Evolutionary conservation across 2,113 vertebrate genomes (phyloP), one percentile per base, ranked within the genome.

Genomic region (Procavia capensis): DNA sequence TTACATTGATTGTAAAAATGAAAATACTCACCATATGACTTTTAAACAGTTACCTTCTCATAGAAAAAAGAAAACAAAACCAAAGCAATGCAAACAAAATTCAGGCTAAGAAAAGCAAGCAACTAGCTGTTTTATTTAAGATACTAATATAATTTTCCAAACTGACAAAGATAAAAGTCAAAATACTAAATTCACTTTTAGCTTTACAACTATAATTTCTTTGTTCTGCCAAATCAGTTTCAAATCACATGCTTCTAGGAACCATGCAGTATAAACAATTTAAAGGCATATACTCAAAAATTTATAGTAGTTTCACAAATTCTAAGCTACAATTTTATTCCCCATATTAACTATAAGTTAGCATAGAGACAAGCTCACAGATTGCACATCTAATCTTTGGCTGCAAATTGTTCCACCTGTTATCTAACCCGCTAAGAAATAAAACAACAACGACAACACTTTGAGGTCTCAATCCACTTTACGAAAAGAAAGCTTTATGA

Each of bases 281-380:
- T 93, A 94, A 96, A 98, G 98, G 99, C 99, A 98, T 99, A 99
- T 99, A 99, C 99, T 99, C 99, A 99, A 99, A 99, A 98, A 99
- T 99, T 99, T 99, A 99, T 99, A 99, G 98, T 98, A 94, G 98
- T 98, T 98, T 97, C 95, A 86, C 78, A 85, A 24, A 91, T 97
- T 96, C 97, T 94, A 93, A 95, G 88, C 92, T 96, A 97, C 95
- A 95, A 90, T 85, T 89, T 76, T 92, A 97, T 93, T 88, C 97
- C 97, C 97, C 97, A 82, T 90, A 93, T 41, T 1, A 97, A 98
- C 93, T 95, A 74, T 70, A 94, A 95, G 85, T 94, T 95, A 93
- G 97, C 98, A 98, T 96, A 97, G 98, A 98, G 98, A 98, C 98
- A 99, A 98, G 98, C 98, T 99, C 98, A 98, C 98, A 98, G 98